Conservation (phyloP, 2,113 vertebrate genomes). For the Puntigrus tetrazona region DNA sequence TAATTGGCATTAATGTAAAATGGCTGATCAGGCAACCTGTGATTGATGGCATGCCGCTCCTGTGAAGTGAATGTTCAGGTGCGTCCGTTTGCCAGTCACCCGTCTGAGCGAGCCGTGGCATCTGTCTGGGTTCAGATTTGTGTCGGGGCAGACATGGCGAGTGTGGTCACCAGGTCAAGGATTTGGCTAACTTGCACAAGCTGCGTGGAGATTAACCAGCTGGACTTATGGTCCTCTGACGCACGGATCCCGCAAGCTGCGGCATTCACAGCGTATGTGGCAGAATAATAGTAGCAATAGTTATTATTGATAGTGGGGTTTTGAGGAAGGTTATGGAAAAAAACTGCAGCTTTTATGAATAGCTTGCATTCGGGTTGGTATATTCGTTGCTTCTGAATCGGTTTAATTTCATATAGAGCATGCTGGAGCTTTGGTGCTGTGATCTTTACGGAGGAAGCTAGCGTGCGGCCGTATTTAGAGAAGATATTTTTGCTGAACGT, state of each 20-base stretch:
- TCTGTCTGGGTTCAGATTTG: constrained; percentile 18
- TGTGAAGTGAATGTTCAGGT: neutral
- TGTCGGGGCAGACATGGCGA: neutral
- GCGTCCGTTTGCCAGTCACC: neutral
- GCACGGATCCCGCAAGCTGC: neutral
- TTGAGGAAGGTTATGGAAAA: neutral
- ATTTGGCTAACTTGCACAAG: constrained; percentile 7
- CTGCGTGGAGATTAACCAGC: neutral
- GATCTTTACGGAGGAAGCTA: neutral
- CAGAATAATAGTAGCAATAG: neutral
- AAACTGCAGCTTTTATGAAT: neutral
- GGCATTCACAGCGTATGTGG: neutral
- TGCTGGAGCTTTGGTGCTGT: neutral
- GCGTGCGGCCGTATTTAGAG: neutral
- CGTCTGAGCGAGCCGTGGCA: neutral
- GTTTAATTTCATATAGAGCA: neutral
- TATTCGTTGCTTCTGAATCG: neutral
- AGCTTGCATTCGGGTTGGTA: neutral
- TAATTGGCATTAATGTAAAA: neutral
- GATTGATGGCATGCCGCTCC: neutral
- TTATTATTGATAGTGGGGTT: neutral
- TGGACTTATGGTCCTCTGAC: constrained; percentile 23
- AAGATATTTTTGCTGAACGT: neutral
- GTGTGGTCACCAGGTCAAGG: neutral
- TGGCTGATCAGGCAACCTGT: neutral